Evolutionary conservation across 2,113 vertebrate species (phyloP).

Genomic region (Empidonax traillii): DNA sequence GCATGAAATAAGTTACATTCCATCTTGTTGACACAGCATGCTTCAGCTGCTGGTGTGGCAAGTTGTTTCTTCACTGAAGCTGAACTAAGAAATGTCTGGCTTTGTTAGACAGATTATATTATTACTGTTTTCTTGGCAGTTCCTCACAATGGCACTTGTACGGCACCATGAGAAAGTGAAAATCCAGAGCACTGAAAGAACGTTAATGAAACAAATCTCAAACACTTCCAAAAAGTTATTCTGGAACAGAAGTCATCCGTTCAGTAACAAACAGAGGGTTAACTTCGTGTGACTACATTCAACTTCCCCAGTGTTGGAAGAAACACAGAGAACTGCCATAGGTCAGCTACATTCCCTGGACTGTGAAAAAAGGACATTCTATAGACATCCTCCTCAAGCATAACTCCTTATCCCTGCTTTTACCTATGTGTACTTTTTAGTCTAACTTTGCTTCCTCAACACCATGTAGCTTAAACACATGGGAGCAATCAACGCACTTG

Average conservation of each 20-base stretch:
- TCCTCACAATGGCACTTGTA: neutral
- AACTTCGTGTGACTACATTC: neutral
- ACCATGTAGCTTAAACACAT: neutral
- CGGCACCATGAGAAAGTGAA: slow-evolving; percentile 20
- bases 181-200: slow-evolving; percentile 5
- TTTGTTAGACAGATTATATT: slow-evolving; percentile 43
- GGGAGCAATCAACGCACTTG: neutral
- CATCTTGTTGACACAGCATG: slow-evolving; percentile 55
- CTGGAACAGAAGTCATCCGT: neutral
- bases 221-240: neutral
- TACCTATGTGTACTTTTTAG: neutral
- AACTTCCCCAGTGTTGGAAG: neutral
- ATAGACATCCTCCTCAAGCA: neutral
- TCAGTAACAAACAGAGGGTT: neutral
- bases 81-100: slow-evolving; percentile 53
- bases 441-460: neutral
- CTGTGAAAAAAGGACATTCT: neutral
- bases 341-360: neutral
- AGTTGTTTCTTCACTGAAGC: slow-evolving; percentile 54
- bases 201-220: neutral
- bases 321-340: neutral
- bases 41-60: slow-evolving; percentile 54
- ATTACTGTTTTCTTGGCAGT: slow-evolving; percentile 54
- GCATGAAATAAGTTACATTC: slow-evolving; percentile 64
- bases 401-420: neutral